A percentile compares a stretch with the other conserved stretches of the same genome.
These are phyloP conservation scores for Ophion obscuratus DNA, from an alignment of 2,888 invertebrate species.

Conservation along the genomic window DNA sequence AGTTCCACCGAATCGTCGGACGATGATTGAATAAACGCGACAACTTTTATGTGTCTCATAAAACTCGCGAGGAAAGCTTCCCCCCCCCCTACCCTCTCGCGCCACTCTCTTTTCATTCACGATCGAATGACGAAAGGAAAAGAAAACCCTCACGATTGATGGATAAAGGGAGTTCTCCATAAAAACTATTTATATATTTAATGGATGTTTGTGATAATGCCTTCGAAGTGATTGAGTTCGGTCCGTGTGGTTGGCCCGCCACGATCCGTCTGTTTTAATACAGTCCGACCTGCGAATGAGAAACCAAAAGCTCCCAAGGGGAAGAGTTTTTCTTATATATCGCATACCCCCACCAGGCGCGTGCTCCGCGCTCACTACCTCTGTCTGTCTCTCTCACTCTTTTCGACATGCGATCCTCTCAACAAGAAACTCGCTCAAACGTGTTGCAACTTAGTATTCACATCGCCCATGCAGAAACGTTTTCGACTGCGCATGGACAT, in stretches of 20 bases:
- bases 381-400: too few relatives aligned
- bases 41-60: conserved; percentile 18
- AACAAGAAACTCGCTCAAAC: too few relatives aligned
- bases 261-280: conserved; percentile 51
- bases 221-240: conserved; percentile 51
- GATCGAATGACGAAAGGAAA: not conserved
- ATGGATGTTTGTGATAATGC: conserved; percentile 65
- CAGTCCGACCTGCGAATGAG: too few relatives aligned
- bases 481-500: too few relatives aligned
- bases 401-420: too few relatives aligned
- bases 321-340: too few relatives aligned
- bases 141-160: conserved; percentile 13
- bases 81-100: conserved; percentile 40
- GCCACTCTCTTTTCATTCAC: conserved; percentile 4
- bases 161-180: conserved; percentile 28
- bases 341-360: too few relatives aligned
- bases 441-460: too few relatives aligned
- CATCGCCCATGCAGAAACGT: too few relatives aligned
- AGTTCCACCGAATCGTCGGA: conserved; percentile 85
- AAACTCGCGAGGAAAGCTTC: conserved; percentile 48
- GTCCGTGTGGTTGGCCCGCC: conserved; percentile 26
- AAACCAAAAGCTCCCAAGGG: too few relatives aligned
- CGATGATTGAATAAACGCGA: conserved; percentile 79
- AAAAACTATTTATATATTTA: conserved; percentile 52
- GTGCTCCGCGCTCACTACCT: too few relatives aligned